These are phyloP conservation scores for Anomalospiza imberbis DNA, from an alignment of 2,797 vertebrate species.

Conservation along the genomic window DNA sequence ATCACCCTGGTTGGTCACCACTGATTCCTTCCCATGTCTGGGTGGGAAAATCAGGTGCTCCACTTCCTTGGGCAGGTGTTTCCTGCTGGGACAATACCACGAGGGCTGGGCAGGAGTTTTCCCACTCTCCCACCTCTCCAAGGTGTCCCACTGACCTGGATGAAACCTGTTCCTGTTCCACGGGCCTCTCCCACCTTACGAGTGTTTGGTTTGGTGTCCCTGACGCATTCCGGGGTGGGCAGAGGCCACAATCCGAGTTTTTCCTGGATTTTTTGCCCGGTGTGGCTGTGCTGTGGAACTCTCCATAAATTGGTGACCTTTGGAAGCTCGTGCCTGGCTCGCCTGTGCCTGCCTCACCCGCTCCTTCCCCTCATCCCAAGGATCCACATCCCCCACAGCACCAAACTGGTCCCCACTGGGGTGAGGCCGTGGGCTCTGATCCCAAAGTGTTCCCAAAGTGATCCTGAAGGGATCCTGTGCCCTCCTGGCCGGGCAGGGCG, in stretches of 20 bases:
- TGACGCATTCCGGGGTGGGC: accelerated
- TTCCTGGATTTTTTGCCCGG: background rate
- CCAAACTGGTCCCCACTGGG: background rate
- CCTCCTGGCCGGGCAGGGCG: accelerated
- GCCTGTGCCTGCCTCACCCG: background rate
- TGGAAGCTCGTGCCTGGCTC: background rate
- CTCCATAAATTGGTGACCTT: background rate
- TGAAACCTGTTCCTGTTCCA: accelerated
- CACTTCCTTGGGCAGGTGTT: accelerated
- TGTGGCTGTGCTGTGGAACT: background rate
- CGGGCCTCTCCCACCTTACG: accelerated
- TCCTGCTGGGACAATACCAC: accelerated
- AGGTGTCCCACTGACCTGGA: background rate
- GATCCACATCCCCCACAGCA: background rate
- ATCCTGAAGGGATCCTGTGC: accelerated
- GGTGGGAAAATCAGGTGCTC: background rate
- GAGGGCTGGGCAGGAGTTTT: background rate
- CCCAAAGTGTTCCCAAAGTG: background rate
- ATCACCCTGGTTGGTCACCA: accelerated
- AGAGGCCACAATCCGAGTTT: background rate
- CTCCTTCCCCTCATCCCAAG: background rate
- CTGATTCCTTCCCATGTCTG: accelerated
- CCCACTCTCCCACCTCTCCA: accelerated
- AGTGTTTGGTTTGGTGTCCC: background rate
- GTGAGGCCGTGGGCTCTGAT: accelerated